Percentiles rank a stretch among this genome's conserved stretches.
Evolutionary conservation across 2,113 vertebrate genomes (phyloP).

Genomic region (Aldabrachelys gigantea): DNA sequence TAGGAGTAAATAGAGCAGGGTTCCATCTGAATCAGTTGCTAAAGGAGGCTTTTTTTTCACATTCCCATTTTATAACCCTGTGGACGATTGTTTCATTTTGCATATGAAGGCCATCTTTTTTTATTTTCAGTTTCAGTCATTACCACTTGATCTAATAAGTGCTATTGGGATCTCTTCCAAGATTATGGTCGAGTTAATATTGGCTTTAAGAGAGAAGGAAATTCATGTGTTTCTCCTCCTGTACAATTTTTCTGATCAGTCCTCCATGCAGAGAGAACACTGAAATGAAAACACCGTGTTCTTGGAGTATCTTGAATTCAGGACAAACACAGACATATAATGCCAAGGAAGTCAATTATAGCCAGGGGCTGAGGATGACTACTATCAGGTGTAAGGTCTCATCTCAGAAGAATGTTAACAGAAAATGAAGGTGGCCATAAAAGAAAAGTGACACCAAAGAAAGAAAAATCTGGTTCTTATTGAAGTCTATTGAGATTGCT

Average conservation of each 20-base stretch:
- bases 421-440: neutral
- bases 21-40: neutral
- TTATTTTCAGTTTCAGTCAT: neutral
- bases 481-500: neutral
- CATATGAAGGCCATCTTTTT: neutral
- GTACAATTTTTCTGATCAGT: neutral
- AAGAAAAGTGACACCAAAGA: neutral
- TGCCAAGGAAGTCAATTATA: neutral
- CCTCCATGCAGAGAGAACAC: rapidly evolving
- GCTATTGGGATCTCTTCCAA: neutral
- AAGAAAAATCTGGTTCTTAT: neutral
- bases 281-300: neutral
- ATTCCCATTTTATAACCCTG: neutral
- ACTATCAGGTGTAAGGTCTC: neutral
- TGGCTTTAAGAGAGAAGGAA: neutral
- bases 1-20: neutral
- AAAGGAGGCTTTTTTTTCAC: neutral
- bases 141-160: neutral
- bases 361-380: neutral
- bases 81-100: slow-evolving; percentile 16
- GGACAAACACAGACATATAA: neutral
- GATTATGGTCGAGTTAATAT: rapidly evolving
- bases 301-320: neutral
- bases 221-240: rapidly evolving
- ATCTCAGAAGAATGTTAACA: neutral